These are phyloP conservation scores for Brachionus angularis DNA, from an alignment of 1,140 invertebrate species.

Conservation along the genomic window DNA sequence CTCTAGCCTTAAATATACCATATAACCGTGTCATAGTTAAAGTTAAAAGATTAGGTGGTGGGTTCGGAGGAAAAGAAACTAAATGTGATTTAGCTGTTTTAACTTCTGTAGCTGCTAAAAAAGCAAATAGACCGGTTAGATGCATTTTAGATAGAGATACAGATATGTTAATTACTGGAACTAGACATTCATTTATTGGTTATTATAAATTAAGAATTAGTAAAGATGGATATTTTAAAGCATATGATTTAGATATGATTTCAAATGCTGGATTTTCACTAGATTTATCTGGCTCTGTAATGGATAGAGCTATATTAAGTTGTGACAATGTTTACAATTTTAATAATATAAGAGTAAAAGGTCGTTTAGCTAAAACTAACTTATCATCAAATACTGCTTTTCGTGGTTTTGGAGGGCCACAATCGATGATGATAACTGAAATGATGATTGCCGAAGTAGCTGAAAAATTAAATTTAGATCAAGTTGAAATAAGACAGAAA, in stretches of 20 bases:
- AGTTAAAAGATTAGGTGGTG: conserved; percentile 80
- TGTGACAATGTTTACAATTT: conserved; percentile 58
- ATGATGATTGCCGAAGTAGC: conserved; percentile 52
- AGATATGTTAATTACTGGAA: conserved; percentile 83
- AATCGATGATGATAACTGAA: conserved; percentile 53
- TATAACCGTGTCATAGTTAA: conserved; percentile 67
- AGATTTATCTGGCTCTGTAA: conserved; percentile 76
- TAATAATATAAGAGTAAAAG: conserved; percentile 49
- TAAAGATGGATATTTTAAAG: conserved; percentile 29
- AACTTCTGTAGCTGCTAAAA: conserved; percentile 61
- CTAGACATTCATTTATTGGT: conserved; percentile 78
- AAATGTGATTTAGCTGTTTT: conserved; percentile 61
- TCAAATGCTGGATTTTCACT: conserved; percentile 75
- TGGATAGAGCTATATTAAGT: conserved; percentile 72
- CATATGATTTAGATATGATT: conserved; percentile 70
- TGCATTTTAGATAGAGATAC: conserved; percentile 86
- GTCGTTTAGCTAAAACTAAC: conserved; percentile 56
- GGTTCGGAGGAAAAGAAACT: conserved; percentile 92
- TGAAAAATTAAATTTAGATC: conserved; percentile 45
- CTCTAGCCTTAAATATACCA: conserved; percentile 70
- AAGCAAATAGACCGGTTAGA: conserved; percentile 70
- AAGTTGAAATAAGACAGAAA: conserved; percentile 62
- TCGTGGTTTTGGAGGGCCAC: conserved; percentile 58
- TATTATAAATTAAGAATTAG: conserved; percentile 68
- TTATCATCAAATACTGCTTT: conserved; percentile 58